Conservation (phyloP, 1,140 invertebrate genomes). For the Drosophila kanapiae region DNA sequence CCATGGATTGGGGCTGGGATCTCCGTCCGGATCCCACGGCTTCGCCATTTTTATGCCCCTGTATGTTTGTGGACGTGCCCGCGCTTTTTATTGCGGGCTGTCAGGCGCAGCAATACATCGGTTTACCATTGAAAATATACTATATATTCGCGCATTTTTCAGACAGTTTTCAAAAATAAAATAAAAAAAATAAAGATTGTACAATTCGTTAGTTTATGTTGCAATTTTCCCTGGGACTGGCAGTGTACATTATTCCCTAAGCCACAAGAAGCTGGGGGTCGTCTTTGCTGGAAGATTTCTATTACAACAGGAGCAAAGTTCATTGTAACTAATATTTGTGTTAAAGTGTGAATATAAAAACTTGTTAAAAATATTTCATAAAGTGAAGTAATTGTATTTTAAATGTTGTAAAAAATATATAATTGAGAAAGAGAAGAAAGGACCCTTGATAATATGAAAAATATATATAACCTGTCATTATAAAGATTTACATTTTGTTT, state of each 20-base stretch:
- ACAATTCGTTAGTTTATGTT: conserved; percentile 60
- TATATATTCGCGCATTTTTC: conserved; percentile 71
- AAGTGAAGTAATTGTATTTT: background rate
- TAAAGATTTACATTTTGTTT: background rate
- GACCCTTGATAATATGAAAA: background rate
- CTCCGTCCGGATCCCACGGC: conserved; percentile 38
- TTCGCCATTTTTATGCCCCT: conserved; percentile 41
- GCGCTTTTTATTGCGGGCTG: conserved; percentile 72
- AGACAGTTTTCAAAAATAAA: conserved; percentile 75
- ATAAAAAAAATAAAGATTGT: background rate
- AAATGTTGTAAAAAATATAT: background rate
- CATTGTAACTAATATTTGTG: background rate
- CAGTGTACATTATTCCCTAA: background rate
- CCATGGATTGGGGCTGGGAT: conserved; percentile 7
- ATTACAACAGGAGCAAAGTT: background rate
- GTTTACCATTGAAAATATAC: conserved; percentile 76
- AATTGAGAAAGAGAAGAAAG: background rate
- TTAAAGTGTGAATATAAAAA: too few relatives aligned
- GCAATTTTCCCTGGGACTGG: conserved; percentile 14
- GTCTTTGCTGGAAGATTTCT: background rate
- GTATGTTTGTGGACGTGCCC: conserved; percentile 34
- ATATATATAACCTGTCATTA: background rate
- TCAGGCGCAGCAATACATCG: conserved; percentile 78
- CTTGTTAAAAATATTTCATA: background rate
- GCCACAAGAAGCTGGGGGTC: background rate